Evolutionary conservation across 2,888 invertebrate species (phyloP), one percentile per base, ranked within the genome.

Genomic region (Drosophila birchii): DNA sequence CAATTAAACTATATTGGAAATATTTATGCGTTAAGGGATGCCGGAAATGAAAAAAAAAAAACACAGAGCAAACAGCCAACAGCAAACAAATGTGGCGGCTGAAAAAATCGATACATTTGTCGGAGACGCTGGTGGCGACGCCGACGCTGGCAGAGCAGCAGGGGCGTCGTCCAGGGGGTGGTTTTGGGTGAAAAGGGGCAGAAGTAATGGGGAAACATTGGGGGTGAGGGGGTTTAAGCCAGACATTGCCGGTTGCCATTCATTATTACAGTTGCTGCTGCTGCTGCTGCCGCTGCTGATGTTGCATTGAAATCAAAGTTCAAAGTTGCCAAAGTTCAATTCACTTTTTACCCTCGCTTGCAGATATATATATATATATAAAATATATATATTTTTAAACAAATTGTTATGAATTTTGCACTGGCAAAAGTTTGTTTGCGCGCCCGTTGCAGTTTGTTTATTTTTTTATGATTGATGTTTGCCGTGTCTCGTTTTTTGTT

Each of bases 21-120:
- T 49, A 67, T 68, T 49, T 18, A 26, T 36, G 47, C 29, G 32
- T 67, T 56, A 68, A 7, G 29, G 16, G 36, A 43, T 32, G 43
- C 51, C 62, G 49, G 64, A 51, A 62, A 29, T 16, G 6, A 29
- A 43, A 51, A 51, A 61, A 11, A 60, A 32, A 51, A 61, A 51
- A 14, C 39, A 26, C 51, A 38, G 43, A 51, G 43, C 34, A 39
- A 57, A n/a, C 39, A 34, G 45, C 49, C 73, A 59, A 59, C 47
- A 71, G 44, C 55, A 59, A 64, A 70, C 71, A 81, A 78, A 71
- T 53, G 64, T 75, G 79, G 55, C 78, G 74, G 62, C 75, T 78
- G 81, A 75, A 85, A 79, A 86, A 88, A 88, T 85, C 84, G 77
- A 84, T 84, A 86, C 78, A 77, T 83, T 75, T 77, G 84, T 84